Base-by-base conservation (phyloP, 2,888 invertebrate species). In the Bedellia somnulentella region DNA sequence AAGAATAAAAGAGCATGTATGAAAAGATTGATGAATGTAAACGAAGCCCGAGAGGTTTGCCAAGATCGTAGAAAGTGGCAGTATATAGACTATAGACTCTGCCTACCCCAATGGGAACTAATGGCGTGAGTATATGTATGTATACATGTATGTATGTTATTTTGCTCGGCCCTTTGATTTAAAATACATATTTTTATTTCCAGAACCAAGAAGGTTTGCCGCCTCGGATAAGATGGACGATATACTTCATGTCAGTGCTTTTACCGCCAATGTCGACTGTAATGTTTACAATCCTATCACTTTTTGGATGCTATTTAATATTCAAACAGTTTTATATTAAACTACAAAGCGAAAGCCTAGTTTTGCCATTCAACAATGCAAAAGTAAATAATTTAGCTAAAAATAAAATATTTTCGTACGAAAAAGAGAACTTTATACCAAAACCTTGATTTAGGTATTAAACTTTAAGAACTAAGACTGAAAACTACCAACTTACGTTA, bases 171-270 rank as follows among this genome's bases (percentile, higher is more conserved):
- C n/a, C n/a, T n/a, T n/a, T n/a, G n/a, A n/a, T 18, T 28, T 16
- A 33, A 11, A 24, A 29, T 14, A 22, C 16, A 32, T 25, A 37
- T 33, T 33, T 30, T 40, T 37, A 35, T 31, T 70, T 78, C 36
- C 75, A 83, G 83, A 71, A 76, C 43, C 81, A 81, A 63, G 73
- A 76, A 41, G 76, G 75, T 2, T 48, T 83, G 1, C 82, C 83
- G 0, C 45, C 60, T 16, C 59, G 64, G 33, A 77, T 83, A 22
- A 49, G 49, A 32, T 43, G 45, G 15, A 53, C 77, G 3, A 55
- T 82, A 23, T 75, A 70, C 42, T 73, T 81, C 38, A 66, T 64
- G 29, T 63, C 75, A 1, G 71, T 73, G 1, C 38, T 81, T 2
- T 35, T 82, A 24, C 82, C 82, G 8, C 64, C 64, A 1, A 32